A percentile compares a stretch with the other conserved stretches of the same genome.
Conservation (phyloP, 2,113 vertebrate genomes). For the Eleginops maclovinus region DNA sequence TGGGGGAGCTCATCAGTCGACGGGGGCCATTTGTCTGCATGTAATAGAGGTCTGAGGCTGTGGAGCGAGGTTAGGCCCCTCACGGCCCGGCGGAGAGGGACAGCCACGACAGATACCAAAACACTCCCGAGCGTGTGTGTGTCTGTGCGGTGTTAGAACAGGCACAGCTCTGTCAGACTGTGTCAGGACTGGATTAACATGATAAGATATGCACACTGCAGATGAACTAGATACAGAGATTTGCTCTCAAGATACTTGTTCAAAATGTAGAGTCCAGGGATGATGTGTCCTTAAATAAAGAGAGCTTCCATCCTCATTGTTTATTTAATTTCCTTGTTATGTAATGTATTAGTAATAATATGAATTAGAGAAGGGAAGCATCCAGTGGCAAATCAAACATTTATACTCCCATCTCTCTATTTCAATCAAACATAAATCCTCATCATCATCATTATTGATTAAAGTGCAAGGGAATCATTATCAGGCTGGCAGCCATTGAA, state of each 20-base stretch:
- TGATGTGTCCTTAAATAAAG: conserved; percentile 30
- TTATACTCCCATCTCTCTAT: conserved; percentile 43
- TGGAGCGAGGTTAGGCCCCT: conserved; percentile 60
- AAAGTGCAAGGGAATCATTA: conserved; percentile 49
- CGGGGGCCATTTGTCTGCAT: conserved; percentile 73
- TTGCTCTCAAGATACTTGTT: not conserved
- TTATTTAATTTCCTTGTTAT: conserved; percentile 57
- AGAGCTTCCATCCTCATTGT: conserved; percentile 42
- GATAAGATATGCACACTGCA: conserved; percentile 35
- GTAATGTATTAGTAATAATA: conserved; percentile 54
- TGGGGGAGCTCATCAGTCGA: conserved; percentile 56
- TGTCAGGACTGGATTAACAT: conserved; percentile 50
- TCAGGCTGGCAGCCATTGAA: conserved; percentile 38
- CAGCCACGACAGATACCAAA: conserved; percentile 66
- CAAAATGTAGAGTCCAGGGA: not conserved
- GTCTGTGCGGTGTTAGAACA: conserved; percentile 27
- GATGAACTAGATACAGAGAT: conserved; percentile 20
- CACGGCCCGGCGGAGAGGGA: conserved; percentile 57
- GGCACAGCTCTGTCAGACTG: conserved; percentile 38
- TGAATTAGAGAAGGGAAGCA: conserved; percentile 42
- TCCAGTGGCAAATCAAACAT: conserved; percentile 51
- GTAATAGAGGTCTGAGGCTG: conserved; percentile 76
- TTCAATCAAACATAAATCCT: conserved; percentile 58
- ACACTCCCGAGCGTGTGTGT: conserved; percentile 22
- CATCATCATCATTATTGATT: conserved; percentile 64